Base-by-base conservation (phyloP, 2,888 invertebrate species). In the Drosophila testacea region DNA sequence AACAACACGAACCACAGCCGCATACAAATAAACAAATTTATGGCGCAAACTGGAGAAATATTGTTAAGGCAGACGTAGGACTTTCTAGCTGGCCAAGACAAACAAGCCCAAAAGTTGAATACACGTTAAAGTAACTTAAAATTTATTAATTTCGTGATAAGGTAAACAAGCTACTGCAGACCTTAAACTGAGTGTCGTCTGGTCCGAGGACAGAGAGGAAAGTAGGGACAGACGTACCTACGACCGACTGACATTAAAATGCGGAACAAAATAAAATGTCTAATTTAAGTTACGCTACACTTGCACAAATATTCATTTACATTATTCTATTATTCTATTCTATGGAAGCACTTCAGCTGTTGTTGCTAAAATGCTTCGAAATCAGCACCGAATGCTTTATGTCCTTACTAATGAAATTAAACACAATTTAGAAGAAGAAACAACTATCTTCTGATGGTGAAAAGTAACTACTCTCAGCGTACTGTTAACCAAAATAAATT, bases 121-220 rank as follows among this genome's bases (percentile, higher is more conserved):
- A 62, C 73, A 79, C 83, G 82, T 79, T 88, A 88, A 88, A 88
- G 90, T 88, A 69, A 88, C 75, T 78, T 78, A 70, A 83, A 85
- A 85, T 90, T 85, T 85, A 85, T 90, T 90, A 85, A 88, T 88
- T 90, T 78, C 64, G 61, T 76, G 85, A 85, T 85, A 85, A 85
- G 90, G 87, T 90, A 90, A 84, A 84, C 90, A 84, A 89, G 64
- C 50, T 22, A 64, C 60, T 42, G 60, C 51, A 56, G 77, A 59
- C 64, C 44, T 52, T 75, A 32, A 32, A 44, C 42, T 30, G 11
- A 36, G 44, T 38, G 42, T 41, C 3, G 4, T 9, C 6, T 6
- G n/a, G n/a, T 10, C 32, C 7, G 32, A 32, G 13, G 38, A 28
- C 9, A 4, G 39, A 16, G 4, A 16, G 54, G 7, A 30, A 11